A percentile compares a stretch with the other conserved stretches of the same genome.
Conservation (phyloP, 1,140 invertebrate genomes). For the Halesus radiatus region DNA sequence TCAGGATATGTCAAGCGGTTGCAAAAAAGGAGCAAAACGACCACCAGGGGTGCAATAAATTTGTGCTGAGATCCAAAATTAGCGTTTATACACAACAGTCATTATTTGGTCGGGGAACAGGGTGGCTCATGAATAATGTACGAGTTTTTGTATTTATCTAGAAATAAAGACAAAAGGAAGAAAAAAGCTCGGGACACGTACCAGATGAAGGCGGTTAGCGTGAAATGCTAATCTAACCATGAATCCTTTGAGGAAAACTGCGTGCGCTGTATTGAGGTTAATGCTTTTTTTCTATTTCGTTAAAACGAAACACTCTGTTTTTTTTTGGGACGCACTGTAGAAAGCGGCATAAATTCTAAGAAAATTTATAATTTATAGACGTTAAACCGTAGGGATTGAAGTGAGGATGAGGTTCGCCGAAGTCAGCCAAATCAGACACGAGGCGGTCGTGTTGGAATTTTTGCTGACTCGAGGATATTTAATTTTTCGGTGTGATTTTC, state of each 20-base stretch:
- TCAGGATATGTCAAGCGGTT: background rate
- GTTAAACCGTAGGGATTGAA: too few species aligned
- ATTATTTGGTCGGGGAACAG: slow-evolving; percentile 23
- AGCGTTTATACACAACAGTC: slow-evolving; percentile 32
- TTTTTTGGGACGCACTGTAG: background rate
- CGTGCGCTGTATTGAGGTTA: slow-evolving; percentile 3
- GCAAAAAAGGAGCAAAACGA: slow-evolving; percentile 6
- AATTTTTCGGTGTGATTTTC: too few species aligned
- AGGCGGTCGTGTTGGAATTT: too few species aligned
- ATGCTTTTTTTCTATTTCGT: slow-evolving; percentile 5
- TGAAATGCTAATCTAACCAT: slow-evolving; percentile 32
- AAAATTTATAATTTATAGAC: too few species aligned
- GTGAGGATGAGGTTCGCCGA: too few species aligned
- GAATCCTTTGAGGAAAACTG: slow-evolving; percentile 21
- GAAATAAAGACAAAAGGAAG: slow-evolving; percentile 14
- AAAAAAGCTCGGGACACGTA: background rate
- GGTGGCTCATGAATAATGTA: slow-evolving; percentile 35
- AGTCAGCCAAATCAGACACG: too few species aligned
- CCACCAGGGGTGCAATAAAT: slow-evolving; percentile 13
- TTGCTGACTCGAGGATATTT: too few species aligned
- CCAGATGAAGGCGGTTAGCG: slow-evolving; percentile 9
- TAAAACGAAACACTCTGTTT: background rate
- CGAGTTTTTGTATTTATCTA: slow-evolving; percentile 13
- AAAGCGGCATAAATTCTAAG: background rate
- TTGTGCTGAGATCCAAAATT: slow-evolving; percentile 6